Base-by-base conservation (phyloP, 2,797 vertebrate species). In the Lithobates pipiens region DNA sequence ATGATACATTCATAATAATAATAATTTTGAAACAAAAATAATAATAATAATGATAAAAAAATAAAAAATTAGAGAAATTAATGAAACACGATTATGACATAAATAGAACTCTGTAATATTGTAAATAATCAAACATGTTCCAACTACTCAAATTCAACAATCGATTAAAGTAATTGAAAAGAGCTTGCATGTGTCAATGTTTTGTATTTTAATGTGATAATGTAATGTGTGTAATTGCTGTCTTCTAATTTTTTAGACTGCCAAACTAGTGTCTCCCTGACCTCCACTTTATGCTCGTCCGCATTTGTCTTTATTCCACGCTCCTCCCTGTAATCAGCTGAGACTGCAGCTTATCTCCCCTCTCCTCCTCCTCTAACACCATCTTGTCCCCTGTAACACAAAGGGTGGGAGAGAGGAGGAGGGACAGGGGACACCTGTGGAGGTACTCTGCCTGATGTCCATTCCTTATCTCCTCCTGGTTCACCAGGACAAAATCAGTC, bases 241-340 rank as follows among this genome's bases (percentile, higher is more conserved):
- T 25, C 61, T 25, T 25, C 9, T 0, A 15, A 11, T 44, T 44
- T 73, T 42, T 44, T 1, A 27, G 32, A 44, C 25, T 16, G 23
- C 16, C 27, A 77, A 65, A 78, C 2, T 61, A 39, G 29, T 36
- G 3, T 27, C 44, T 75, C 76, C 61, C 32, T 86, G 68, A 46
- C 73, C 68, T 32, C n/a, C 10, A 83, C 50, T 76, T 83, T 8
- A 9, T 21, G 34, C 74, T 42, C 5, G 2, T 76, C 9, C 25
- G 16, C n/a, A 25, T 42, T 27, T 63, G 21, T 34, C 27, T 69
- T 50, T 50, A 78, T 67, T 29, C 2, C 15, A 25, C 25, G 85
- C 80, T 65, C 85, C 85, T 86, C 85, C 80, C 78, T 54, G 29
- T 83, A 67, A 86, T 82, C 80, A 78, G 85, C 57, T 86, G 68